Evolutionary conservation across 2,888 invertebrate species (phyloP), one percentile per base, ranked within the genome.

Genomic region (Gastracanthus pulcherrimus): DNA sequence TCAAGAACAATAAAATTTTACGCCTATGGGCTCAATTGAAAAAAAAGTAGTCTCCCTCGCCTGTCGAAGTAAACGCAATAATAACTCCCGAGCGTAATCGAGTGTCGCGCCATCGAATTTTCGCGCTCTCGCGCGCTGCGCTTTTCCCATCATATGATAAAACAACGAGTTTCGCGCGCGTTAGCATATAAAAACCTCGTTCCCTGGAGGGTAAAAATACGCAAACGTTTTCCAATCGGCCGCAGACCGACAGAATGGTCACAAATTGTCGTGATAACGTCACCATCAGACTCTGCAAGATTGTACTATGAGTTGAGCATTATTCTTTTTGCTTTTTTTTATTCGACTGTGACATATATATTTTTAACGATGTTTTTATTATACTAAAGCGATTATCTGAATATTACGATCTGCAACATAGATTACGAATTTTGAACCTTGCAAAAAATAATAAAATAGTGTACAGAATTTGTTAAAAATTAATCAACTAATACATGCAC

Each of bases 101-200:
- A 71, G 62, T 51, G 77, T 29, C 67, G 41, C 58, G 26, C 19
- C 71, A 78, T 78, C 78, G 38, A 78, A 78, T 64, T 71, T 78
- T 71, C 64, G 60, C 71, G 71, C 78, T 62, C 45, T 38, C n/a
- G 36, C 51, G 48, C 36, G 3, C 55, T 34, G 29, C 58, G 38
- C 34, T 69, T 76, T 75, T 23, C 55, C 45, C 26, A n/a, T n/a
- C n/a, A 23, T 55, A 51, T 19, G 41, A 38, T 72, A 79, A 66
- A 79, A 79, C 78, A 72, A 72, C 72, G 72, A 58, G 66, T 72
- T 66, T 41, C 55, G 2, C n/a, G n/a, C 3, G 72, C 38, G 66
- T 58, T 55, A 45, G 66, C 72, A 41, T 51, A 72, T 58, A 79
- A 79, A 79, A 72, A 72, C 23, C 41, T 55, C 66, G 36, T 29